Evolutionary conservation across 2,113 vertebrate genomes (phyloP).

Genomic region (Morone saxatilis): DNA sequence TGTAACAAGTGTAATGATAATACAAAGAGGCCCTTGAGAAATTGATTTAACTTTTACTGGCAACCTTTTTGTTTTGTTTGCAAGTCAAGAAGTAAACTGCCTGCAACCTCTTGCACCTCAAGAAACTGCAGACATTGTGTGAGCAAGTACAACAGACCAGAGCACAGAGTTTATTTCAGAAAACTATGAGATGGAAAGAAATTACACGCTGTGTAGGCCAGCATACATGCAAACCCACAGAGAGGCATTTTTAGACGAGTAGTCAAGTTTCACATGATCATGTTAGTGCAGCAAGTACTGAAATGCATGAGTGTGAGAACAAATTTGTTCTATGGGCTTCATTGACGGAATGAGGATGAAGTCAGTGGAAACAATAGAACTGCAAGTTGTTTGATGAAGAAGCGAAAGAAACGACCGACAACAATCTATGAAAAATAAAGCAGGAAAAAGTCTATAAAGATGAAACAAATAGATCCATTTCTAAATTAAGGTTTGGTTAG

Average conservation of each 20-base stretch:
- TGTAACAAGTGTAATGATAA: background rate
- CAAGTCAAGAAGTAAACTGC: background rate
- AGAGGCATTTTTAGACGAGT: conserved; percentile 40
- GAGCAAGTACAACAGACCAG: conserved; percentile 6
- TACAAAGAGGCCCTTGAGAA: background rate
- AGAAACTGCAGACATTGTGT: background rate
- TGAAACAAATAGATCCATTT: conserved; percentile 15
- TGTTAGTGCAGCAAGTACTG: conserved; percentile 17
- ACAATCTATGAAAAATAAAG: conserved; percentile 49
- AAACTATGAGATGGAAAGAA: conserved; percentile 54
- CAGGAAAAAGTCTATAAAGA: conserved; percentile 13
- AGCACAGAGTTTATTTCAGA: conserved; percentile 20
- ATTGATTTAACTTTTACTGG: background rate
- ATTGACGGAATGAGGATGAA: conserved; percentile 55
- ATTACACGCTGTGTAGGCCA: conserved; percentile 50
- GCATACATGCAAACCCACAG: conserved; percentile 19
- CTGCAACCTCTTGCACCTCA: background rate
- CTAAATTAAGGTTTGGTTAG: no score
- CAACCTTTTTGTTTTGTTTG: background rate
- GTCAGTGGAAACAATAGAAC: conserved; percentile 56
- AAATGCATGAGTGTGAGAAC: conserved; percentile 31
- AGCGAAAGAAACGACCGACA: conserved; percentile 10
- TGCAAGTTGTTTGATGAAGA: conserved; percentile 45
- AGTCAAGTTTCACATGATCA: conserved; percentile 41
- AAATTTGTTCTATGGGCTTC: conserved; percentile 43